Conservation (phyloP, 2,113 vertebrate species). For the Gymnarchus niloticus region DNA sequence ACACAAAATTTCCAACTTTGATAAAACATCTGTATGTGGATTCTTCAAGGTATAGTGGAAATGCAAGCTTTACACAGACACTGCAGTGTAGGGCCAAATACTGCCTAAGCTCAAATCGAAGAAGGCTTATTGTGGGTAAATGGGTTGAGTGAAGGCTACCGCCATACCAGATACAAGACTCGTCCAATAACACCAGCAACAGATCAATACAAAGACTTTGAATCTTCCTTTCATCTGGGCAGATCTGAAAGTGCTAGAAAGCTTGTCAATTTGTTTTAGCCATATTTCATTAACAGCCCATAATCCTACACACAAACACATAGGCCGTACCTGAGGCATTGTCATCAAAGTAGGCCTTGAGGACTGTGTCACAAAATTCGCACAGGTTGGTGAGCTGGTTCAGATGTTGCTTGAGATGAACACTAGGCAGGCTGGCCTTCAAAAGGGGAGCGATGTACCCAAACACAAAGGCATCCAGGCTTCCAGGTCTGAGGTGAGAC, state of each 20-base stretch:
- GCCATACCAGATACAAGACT: neutral
- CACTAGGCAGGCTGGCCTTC: conserved; percentile 81
- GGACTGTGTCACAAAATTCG: conserved; percentile 83
- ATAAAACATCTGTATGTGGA: too few species aligned
- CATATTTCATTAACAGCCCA: neutral
- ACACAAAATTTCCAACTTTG: too few species aligned
- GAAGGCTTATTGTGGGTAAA: neutral
- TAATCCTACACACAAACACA: neutral
- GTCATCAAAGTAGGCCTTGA: conserved; percentile 73
- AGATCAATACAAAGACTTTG: neutral
- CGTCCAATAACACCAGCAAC: neutral
- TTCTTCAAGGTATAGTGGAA: too few species aligned
- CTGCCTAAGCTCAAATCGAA: neutral
- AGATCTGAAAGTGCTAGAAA: neutral
- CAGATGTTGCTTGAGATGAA: conserved; percentile 84
- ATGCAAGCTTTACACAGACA: neutral
- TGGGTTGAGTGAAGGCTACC: neutral
- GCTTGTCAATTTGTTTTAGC: neutral
- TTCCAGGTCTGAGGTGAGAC: conserved; percentile 72
- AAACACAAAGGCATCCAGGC: conserved; percentile 93
- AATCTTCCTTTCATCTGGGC: neutral
- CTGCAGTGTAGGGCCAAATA: neutral
- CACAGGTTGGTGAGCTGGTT: conserved; percentile 85
- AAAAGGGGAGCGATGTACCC: conserved; percentile 86
- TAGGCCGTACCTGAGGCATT: conserved; percentile 63